phyloP scores from a whole-genome alignment of 53 echinoderm and acorn worm genomes.

The Arbacia lixula region DNA sequence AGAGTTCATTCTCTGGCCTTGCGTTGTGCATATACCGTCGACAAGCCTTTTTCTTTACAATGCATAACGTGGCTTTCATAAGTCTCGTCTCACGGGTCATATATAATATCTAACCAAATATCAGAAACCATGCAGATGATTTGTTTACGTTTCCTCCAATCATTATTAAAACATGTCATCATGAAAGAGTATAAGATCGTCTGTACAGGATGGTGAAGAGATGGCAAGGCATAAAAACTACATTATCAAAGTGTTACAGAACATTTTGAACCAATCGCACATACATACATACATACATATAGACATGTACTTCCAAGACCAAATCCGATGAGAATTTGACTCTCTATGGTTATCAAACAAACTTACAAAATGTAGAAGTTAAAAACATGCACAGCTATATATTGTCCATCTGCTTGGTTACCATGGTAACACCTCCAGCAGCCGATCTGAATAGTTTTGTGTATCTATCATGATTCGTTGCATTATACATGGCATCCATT shows the following conservation, averaged over 20 bases:
- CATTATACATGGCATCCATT: too few species aligned
- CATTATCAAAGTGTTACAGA: constrained; percentile 6
- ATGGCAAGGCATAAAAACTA: constrained; percentile 50
- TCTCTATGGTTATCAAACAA: too few species aligned
- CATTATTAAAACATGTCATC: constrained; percentile 33
- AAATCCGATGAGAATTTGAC: too few species aligned
- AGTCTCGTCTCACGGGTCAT: background rate
- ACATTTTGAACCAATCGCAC: constrained; percentile 5
- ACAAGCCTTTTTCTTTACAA: constrained; percentile 38
- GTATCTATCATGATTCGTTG: too few species aligned
- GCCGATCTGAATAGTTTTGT: too few species aligned
- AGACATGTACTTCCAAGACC: background rate
- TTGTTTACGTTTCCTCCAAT: background rate
- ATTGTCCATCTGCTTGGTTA: too few species aligned
- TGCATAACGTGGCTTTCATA: constrained; percentile 4
- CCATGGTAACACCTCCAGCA: too few species aligned
- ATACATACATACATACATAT: background rate
- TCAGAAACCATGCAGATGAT: background rate
- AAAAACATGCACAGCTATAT: too few species aligned
- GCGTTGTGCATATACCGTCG: constrained; percentile 15
- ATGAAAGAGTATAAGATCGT: constrained; percentile 35
- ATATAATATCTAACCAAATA: too few species aligned
- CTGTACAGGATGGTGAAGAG: constrained; percentile 32
- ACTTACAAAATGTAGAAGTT: too few species aligned
- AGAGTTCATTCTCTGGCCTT: background rate